Base-by-base conservation (phyloP, 2,888 invertebrate genomes). In the Gymnocheta viridis region DNA sequence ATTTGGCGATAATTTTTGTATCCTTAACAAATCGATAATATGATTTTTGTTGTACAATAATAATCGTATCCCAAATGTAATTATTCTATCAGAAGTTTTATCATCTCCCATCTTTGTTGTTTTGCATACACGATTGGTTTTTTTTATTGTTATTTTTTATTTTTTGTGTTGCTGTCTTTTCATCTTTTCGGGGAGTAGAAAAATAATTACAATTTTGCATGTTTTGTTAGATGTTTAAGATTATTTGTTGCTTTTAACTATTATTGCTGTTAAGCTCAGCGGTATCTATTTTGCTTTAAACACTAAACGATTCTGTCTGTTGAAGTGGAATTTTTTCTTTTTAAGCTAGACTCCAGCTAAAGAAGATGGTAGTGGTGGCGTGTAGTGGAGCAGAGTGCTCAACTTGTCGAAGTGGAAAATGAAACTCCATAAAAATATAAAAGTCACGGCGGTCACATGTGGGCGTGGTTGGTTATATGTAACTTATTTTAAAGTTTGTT, bases 201-300 rank as follows among this genome's bases (percentile, higher is more conserved):
- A 72, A 72, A 64, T 82, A 78, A 80, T 80, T 83, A 80, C 54
- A 80, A 76, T 83, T 83, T 80, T 76, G 70, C 80, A 80, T 80
- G 83, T 80, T 80, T 72, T 74, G 27, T 66, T 76, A 80, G 60
- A 80, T 83, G 58, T 41, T 60, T 17, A 60, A 76, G 64, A 79
- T 58, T 58, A 58, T 64, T 64, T 64, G 32, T 38, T 49, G 35
- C 58, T 44, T 73, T n/a, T 29, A 49, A 49, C 58, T 44, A 7
- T 22, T 72, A 17, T 67, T 70, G 64, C 62, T 27, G 4, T 49
- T 44, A 22, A 38, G 54, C 14, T 74, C 41, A 38, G 19, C 17
- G 19, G 22, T 35, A 56, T 12, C 1, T 41, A n/a, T 3, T 12
- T 14, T 24, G 35, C 24, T 54, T 22, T 22, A 9, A 24, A 58